Evolutionary conservation across 2,888 invertebrate genomes (phyloP).

Genomic region (Toxonevra muliebris): DNA sequence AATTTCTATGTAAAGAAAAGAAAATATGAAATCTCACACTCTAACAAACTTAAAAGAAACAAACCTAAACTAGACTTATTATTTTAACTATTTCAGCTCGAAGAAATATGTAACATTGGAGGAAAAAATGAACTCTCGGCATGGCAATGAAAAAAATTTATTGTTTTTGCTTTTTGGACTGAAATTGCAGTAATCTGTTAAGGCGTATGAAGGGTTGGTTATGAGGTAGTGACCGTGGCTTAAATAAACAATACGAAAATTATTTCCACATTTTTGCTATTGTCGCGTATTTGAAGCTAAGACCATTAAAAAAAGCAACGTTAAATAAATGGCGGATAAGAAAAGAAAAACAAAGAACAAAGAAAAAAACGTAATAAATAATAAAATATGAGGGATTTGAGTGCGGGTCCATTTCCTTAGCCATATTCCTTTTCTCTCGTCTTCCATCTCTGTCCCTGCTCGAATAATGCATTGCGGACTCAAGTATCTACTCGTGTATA

Average conservation of each 20-base stretch:
- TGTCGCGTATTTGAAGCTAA: constrained; percentile 1
- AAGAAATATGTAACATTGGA: no score
- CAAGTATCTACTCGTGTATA: constrained; percentile 13
- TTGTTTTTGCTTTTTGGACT: constrained; percentile 3
- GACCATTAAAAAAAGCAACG: not conserved
- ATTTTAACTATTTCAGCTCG: no score
- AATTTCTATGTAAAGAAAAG: no score
- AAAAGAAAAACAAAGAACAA: no score
- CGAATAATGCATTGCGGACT: constrained; percentile 1
- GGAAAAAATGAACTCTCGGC: constrained; percentile 12
- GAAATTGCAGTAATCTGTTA: not conserved
- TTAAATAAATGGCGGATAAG: not conserved
- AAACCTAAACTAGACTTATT: no score
- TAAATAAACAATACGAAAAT: constrained; percentile 13
- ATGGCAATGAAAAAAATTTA: constrained; percentile 17
- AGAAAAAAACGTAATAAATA: constrained; percentile 6
- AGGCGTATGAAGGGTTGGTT: not conserved
- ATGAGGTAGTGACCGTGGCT: constrained; percentile 2
- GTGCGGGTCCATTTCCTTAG: not conserved
- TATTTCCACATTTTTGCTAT: constrained; percentile 13
- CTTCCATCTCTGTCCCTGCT: no score
- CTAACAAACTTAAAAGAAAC: no score
- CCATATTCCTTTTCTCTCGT: no score
- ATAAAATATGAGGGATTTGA: constrained; percentile 3
- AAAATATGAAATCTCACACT: no score